These are phyloP conservation scores for Caenorhabditis plicata DNA, from an alignment of 2,888 invertebrate genomes.

Conservation along the genomic window DNA sequence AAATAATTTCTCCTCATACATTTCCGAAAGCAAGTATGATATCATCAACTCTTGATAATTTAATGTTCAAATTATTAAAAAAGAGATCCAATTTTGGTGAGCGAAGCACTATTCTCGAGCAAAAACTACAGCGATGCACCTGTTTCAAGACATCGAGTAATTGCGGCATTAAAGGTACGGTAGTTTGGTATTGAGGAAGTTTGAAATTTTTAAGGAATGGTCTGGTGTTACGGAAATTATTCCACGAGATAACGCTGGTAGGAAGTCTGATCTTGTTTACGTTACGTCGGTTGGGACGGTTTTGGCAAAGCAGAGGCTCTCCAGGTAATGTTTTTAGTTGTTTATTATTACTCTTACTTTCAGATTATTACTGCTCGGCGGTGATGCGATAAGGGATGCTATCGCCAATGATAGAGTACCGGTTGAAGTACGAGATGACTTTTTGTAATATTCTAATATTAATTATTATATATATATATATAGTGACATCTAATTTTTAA, in stretches of 20 bases:
- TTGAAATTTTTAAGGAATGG: slow-evolving; percentile 25
- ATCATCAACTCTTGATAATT: no score
- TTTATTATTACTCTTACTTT: not conserved
- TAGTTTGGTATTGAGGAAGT: no score
- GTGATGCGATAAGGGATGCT: slow-evolving; percentile 25
- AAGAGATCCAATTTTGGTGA: slow-evolving; percentile 37
- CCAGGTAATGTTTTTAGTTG: slow-evolving; percentile 1
- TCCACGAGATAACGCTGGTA: slow-evolving; percentile 18
- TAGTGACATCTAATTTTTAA: no score
- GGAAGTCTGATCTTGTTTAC: slow-evolving; percentile 24
- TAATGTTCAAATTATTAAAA: no score
- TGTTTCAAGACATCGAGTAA: slow-evolving; percentile 9
- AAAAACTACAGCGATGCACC: slow-evolving; percentile 26
- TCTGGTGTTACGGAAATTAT: slow-evolving; percentile 33
- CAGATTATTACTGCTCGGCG: slow-evolving; percentile 27
- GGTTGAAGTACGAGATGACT: slow-evolving; percentile 28
- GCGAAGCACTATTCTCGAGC: slow-evolving; percentile 20
- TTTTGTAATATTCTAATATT: no score
- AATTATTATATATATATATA: no score
- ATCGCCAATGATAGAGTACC: slow-evolving; percentile 27
- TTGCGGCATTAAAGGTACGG: slow-evolving; percentile 27
- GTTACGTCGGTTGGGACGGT: slow-evolving; percentile 36
- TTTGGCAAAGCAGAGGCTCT: slow-evolving; percentile 28
- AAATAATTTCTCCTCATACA: not conserved
- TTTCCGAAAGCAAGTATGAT: slow-evolving; percentile 25